phyloP scores from a whole-genome alignment of 1,140 invertebrate species.

The Pissodes strobi region DNA sequence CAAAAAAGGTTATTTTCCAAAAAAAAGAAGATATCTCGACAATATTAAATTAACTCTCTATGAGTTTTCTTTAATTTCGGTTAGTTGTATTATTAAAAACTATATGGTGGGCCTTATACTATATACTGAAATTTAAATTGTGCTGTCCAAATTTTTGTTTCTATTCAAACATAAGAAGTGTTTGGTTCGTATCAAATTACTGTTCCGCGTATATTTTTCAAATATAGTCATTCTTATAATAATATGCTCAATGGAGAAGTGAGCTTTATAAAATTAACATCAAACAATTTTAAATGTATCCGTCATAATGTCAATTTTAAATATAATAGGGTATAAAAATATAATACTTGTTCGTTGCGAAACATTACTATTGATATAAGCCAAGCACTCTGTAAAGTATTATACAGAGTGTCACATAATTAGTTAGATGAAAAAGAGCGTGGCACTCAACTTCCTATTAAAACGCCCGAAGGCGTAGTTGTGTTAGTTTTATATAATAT shows the following conservation, averaged over 20 bases:
- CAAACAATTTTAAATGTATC: not conserved
- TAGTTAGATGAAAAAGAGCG: conserved; percentile 19
- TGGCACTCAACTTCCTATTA: conserved; percentile 35
- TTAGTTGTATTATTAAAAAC: conserved; percentile 58
- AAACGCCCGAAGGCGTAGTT: conserved; percentile 40
- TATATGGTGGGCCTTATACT: conserved; percentile 60
- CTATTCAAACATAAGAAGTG: not conserved
- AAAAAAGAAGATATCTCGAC: conserved; percentile 56
- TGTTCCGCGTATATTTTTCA: too few relatives aligned
- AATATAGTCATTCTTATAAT: too few relatives aligned
- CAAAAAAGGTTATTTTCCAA: conserved; percentile 51
- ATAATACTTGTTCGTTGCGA: too few relatives aligned
- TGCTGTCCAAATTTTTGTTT: conserved; percentile 57
- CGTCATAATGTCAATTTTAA: conserved; percentile 22
- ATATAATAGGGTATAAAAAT: not conserved
- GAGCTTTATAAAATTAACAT: too few relatives aligned
- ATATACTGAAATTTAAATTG: conserved; percentile 58
- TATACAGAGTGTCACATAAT: conserved; percentile 9
- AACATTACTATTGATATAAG: not conserved
- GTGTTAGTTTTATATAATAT: conserved; percentile 46
- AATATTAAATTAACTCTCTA: conserved; percentile 57
- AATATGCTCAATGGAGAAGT: too few relatives aligned
- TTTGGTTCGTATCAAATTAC: too few relatives aligned
- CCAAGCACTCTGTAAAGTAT: conserved; percentile 17
- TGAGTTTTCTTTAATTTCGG: conserved; percentile 50